Evolutionary conservation across 2,797 vertebrate genomes (phyloP).

Genomic region (Poecilia wingei): DNA sequence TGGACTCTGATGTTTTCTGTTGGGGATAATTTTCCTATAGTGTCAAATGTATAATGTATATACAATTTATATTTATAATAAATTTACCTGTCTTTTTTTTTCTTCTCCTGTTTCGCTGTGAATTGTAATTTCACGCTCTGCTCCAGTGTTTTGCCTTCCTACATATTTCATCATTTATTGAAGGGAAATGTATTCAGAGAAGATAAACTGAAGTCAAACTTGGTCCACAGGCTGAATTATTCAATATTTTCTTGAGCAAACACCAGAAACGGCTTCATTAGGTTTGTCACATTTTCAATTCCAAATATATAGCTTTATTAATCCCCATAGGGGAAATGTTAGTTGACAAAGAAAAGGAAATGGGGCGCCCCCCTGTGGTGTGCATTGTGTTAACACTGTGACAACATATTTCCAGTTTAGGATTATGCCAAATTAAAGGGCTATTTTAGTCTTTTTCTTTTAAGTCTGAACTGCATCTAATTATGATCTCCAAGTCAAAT

Average conservation of each 20-base stretch:
- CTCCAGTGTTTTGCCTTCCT: constrained; percentile 3
- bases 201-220: background rate
- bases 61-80: too few species aligned
- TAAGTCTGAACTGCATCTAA: background rate
- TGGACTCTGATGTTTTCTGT: background rate
- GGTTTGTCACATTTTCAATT: background rate
- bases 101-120: background rate
- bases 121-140: constrained; percentile 6
- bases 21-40: background rate
- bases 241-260: background rate
- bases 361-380: background rate
- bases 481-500: background rate
- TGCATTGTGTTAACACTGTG: background rate
- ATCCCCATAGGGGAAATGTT: too few species aligned
- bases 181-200: background rate
- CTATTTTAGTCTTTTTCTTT: background rate
- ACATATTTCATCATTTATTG: constrained; percentile 31
- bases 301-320: background rate
- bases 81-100: background rate
- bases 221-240: background rate
- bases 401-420: background rate
- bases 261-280: background rate
- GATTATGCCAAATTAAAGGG: background rate
- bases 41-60: background rate
- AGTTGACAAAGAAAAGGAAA: too few species aligned